Evolutionary conservation across 2,888 invertebrate species (phyloP).

Genomic region (Tetanocera ferruginea): DNA sequence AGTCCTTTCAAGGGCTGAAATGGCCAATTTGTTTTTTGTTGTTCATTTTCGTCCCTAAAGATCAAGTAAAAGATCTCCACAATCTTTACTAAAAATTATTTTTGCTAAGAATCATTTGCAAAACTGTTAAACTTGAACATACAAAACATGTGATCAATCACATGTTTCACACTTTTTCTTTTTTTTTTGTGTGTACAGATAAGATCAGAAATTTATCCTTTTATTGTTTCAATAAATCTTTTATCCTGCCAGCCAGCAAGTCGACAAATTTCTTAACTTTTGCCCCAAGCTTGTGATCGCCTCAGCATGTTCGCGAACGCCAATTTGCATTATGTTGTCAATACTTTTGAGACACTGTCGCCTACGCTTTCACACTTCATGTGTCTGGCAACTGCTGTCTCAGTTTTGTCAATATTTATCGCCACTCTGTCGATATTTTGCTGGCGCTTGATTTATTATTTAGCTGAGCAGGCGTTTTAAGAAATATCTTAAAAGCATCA

Average conservation of each 20-base stretch:
- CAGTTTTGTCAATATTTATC: constrained; percentile 15
- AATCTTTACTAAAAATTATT: too few relatives aligned
- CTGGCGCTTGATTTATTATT: constrained; percentile 8
- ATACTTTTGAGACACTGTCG: constrained; percentile 3
- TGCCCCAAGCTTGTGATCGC: neutral
- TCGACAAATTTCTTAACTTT: neutral
- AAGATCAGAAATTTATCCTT: neutral
- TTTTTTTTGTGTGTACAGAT: neutral
- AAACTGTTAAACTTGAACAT: too few relatives aligned
- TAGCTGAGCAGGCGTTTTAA: neutral
- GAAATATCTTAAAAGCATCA: neutral
- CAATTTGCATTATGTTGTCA: constrained; percentile 31
- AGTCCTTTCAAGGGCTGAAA: too few relatives aligned
- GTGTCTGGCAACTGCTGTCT: neutral
- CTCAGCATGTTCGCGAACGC: neutral
- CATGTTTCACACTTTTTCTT: neutral
- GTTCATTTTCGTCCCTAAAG: too few relatives aligned
- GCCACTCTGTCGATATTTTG: constrained; percentile 18
- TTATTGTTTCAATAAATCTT: neutral
- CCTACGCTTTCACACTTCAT: constrained; percentile 13
- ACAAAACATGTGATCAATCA: neutral
- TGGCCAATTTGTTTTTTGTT: too few relatives aligned
- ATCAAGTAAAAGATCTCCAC: too few relatives aligned
- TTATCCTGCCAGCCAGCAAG: too few relatives aligned
- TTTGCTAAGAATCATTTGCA: too few relatives aligned